Evolutionary conservation across 1,140 invertebrate genomes (phyloP), one percentile per base, ranked within the genome.

Genomic region (Polyergus mexicanus): DNA sequence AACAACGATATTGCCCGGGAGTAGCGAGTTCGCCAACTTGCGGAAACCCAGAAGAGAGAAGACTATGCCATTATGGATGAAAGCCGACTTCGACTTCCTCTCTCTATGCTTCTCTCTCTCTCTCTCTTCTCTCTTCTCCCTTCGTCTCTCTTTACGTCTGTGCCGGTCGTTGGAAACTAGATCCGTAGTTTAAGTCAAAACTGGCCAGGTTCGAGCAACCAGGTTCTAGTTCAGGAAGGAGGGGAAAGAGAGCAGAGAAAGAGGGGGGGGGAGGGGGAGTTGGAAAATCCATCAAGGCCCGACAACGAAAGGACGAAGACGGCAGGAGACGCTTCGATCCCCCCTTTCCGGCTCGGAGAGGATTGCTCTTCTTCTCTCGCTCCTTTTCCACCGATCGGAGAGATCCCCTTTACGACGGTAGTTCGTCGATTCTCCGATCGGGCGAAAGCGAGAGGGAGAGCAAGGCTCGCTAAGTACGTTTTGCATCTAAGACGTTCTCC

Each of bases 401-500:
- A 47, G 80, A 77, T 68, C 35, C 87, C 85, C 75, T 87, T 89
- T 77, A 28, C 71, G 65, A n/a, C 80, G 86, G 86, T 74, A 78
- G 87, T 86, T 65, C 13, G 35, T 28, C 76, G 38, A 44, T 68
- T 72, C 54, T 28, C 25, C 19, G 68, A 7, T 7, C 63, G 65
- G 4, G 58, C 65, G 35, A 71, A 25, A 86, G 47, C 22, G 63
- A 68, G 85, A 41, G 68, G 22, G 88, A 47, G 80, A 86, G 86
- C 63, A 84, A 85, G 89, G 7, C 10, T 86, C 90, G 86, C 88
- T 87, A 92, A 93, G 91, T 93, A 91, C 90, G 91, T 92, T 94
- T 90, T 90, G 91, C 91, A 90, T 92, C 91, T 92, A 91, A 93
- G 91, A 93, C 90, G 92, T 88, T 90, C 69, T 90, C 69, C 71